Evolutionary conservation across 2,797 vertebrate species (phyloP).

Genomic region (Sebastes vulpes): DNA sequence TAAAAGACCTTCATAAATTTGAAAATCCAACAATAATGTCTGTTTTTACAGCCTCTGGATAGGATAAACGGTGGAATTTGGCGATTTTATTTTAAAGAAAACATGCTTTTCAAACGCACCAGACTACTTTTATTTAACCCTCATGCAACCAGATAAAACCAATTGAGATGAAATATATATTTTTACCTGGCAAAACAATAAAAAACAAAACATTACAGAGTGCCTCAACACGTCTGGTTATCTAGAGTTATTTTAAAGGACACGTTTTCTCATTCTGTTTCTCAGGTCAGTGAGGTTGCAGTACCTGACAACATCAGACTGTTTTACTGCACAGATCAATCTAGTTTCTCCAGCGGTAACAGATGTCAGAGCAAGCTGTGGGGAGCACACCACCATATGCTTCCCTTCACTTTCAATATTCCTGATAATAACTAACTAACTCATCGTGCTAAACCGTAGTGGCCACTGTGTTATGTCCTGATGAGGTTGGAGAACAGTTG

Average conservation of each 20-base stretch:
- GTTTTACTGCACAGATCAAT: not conserved
- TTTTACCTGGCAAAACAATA: not conserved
- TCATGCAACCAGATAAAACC: not conserved
- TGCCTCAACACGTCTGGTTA: not conserved
- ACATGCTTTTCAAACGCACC: not conserved
- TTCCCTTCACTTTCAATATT: slow-evolving; percentile 2
- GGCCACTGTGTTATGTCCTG: not conserved
- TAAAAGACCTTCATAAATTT: not conserved
- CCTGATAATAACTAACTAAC: not conserved
- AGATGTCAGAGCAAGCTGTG: slow-evolving; percentile 22
- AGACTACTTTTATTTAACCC: no score
- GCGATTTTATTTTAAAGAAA: not conserved
- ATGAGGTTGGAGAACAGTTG: not conserved
- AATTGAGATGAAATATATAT: not conserved
- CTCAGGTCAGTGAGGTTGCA: not conserved
- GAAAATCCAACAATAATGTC: not conserved
- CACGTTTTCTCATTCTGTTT: not conserved
- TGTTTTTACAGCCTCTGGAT: not conserved
- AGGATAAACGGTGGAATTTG: not conserved
- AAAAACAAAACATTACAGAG: not conserved
- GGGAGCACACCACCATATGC: not conserved
- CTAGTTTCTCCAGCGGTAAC: not conserved
- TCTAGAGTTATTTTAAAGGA: not conserved
- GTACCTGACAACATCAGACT: not conserved
- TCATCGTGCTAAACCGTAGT: not conserved